Base-by-base conservation (phyloP, 2,113 vertebrate genomes). In the Eurypyga helias region DNA sequence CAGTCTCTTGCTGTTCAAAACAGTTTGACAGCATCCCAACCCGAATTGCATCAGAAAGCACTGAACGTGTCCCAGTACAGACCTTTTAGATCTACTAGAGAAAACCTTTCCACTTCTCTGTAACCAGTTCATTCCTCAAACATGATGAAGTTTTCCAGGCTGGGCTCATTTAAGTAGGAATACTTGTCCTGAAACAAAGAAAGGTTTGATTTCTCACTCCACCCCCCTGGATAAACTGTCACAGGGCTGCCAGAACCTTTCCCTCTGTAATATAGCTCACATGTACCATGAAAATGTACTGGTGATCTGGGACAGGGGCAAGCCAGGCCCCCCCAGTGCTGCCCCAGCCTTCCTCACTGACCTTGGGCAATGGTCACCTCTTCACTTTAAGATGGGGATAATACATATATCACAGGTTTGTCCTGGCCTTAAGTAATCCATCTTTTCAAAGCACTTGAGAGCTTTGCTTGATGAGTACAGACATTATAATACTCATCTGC, bases 381-480 rank as follows among this genome's bases (percentile, higher is more conserved):
- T 65, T 90, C 91, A 43, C 72, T 72, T 46, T 96, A 95, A 97
- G 94, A 93, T 87, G 83, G 46, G 91, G 96, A 97, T 97, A 97
- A 97, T 96, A 90, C 81, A 84, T 3, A 62, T 70, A 92, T 20
- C 81, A 95, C 49, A 87, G 92, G 92, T 94, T 87, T 95, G 94
- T 83, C 87, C 92, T 58, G 49, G 72, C 69, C 92, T 91, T 84
- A 33, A 92, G 52, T 95, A 97, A 95, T 95, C 95, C 94, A 94
- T 38, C 95, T 95, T 89, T 91, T 80, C 81, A 95, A 97, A 95
- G 86, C 65, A 76, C 81, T 87, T 67, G 90, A 89, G 92, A 91
- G 97, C 94, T 97, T 97, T 96, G 91, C 83, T 89, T 91, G 92
- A 96, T 95, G 95, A 96, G 93, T 49, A 54, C 13, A 89, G 97